Percentiles rank a stretch among this genome's conserved stretches.
Evolutionary conservation across 2,113 vertebrate species (phyloP).

Genomic region (Fulica atra): DNA sequence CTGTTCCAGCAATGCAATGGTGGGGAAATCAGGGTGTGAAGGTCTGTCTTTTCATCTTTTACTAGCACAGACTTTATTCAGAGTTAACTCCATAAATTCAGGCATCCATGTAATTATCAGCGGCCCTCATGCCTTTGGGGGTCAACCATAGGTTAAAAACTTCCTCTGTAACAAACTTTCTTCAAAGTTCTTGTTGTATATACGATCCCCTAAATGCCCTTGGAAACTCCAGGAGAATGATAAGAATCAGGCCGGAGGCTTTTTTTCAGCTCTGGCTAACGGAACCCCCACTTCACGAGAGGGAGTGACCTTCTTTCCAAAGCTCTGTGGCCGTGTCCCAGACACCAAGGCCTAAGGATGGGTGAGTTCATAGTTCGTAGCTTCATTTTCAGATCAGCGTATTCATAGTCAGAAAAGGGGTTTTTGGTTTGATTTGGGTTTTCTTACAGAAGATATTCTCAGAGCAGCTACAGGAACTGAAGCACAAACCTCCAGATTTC

Average conservation of each 20-base stretch:
- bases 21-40: not conserved
- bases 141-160: not conserved
- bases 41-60: not conserved
- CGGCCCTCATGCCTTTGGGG: not conserved
- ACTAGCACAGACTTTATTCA: not conserved
- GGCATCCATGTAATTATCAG: not conserved
- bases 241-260: not conserved
- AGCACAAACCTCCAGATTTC: not conserved
- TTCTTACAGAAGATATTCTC: not conserved
- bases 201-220: not conserved
- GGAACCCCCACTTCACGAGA: not conserved
- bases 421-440: not conserved
- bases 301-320: not conserved
- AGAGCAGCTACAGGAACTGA: not conserved
- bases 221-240: not conserved
- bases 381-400: not conserved
- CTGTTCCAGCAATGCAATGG: not conserved
- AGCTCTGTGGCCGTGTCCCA: not conserved
- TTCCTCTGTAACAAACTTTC: not conserved
- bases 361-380: not conserved
- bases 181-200: not conserved
- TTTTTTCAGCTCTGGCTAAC: slow-evolving; percentile 27
- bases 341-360: not conserved
- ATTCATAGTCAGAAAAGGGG: not conserved
- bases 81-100: not conserved